Evolutionary conservation across 2,888 invertebrate genomes (phyloP).

Genomic region (Lamellibrachia columna): DNA sequence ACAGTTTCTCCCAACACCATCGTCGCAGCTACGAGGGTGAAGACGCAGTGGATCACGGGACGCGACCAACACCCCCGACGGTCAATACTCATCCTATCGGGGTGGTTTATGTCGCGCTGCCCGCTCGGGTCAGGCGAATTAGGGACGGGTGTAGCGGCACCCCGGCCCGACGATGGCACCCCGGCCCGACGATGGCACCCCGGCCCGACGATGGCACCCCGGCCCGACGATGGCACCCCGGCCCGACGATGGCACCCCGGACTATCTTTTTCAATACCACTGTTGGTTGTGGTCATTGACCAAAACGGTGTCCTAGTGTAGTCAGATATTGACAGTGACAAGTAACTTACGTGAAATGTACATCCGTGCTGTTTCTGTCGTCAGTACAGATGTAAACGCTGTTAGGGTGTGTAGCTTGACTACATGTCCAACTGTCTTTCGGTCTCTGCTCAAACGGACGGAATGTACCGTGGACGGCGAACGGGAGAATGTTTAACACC

Average conservation of each 20-base stretch:
- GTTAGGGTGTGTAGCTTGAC: neutral
- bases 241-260: too few relatives aligned
- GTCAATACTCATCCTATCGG: neutral
- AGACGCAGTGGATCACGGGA: neutral
- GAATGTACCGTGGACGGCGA: neutral
- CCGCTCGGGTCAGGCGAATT: neutral
- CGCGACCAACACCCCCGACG: constrained; percentile 3
- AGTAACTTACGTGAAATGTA: neutral
- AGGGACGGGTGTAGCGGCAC: neutral
- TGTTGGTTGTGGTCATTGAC: neutral
- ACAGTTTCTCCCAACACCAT: neutral
- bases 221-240: too few relatives aligned
- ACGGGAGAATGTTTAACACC: neutral
- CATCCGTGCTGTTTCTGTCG: neutral
- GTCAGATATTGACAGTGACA: neutral
- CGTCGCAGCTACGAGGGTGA: neutral
- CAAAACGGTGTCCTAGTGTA: neutral
- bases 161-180: too few relatives aligned
- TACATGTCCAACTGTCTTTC: neutral
- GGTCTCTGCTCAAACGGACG: neutral
- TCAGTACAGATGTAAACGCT: neutral
- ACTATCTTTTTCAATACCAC: neutral
- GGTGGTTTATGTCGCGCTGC: neutral
- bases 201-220: too few relatives aligned
- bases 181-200: too few relatives aligned